Percentiles rank a stretch among this genome's conserved stretches.
Conservation (phyloP, 2,797 vertebrate genomes). For the Melanotaenia maccullochi region DNA sequence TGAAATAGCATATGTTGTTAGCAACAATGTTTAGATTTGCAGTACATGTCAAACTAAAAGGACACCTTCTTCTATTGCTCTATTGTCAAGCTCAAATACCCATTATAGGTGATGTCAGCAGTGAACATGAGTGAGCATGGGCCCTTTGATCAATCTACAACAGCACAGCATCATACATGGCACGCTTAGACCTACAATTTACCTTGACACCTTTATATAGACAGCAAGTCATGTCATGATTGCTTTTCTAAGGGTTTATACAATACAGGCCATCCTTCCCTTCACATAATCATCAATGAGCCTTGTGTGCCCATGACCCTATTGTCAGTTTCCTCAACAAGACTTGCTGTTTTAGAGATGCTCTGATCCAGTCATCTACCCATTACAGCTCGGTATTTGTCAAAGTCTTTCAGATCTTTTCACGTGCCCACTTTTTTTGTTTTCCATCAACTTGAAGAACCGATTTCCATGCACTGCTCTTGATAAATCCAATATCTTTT, state of each 20-base stretch:
- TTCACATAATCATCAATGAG: neutral
- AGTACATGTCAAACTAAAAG: neutral
- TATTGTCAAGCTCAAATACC: neutral
- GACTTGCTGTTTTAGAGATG: neutral
- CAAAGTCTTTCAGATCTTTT: neutral
- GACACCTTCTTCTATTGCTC: neutral
- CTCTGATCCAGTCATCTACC: neutral
- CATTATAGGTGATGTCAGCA: neutral
- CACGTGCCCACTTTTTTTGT: neutral
- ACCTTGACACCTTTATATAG: too few species aligned
- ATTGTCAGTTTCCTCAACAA: neutral
- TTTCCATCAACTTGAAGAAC: neutral
- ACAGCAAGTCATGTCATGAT: too few species aligned
- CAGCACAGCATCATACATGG: neutral
- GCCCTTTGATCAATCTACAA: neutral
- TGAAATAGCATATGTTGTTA: neutral
- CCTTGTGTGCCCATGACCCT: neutral
- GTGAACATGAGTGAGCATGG: neutral
- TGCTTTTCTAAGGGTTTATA: neutral
- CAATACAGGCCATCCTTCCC: neutral
- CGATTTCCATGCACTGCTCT: too few species aligned
- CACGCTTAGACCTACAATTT: neutral
- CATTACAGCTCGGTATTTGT: neutral
- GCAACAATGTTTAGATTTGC: neutral
- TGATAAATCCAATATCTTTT: too few species aligned